Percentiles rank a stretch among this genome's conserved stretches.
Conservation (phyloP, 2,113 vertebrate genomes). For the zebrafish (Danio rerio) region DNA sequence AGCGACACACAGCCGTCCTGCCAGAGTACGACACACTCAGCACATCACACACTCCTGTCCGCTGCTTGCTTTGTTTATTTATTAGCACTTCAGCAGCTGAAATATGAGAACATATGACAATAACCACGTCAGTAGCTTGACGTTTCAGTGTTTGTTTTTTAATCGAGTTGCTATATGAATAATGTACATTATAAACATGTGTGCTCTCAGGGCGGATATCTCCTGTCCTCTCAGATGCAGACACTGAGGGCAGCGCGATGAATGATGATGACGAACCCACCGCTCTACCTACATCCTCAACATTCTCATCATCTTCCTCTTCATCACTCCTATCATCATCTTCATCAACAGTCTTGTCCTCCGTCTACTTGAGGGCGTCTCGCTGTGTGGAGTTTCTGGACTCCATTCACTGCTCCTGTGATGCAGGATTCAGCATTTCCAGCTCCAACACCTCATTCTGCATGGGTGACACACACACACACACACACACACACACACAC, state of each 20-base stretch:
- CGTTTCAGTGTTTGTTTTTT: too few species aligned
- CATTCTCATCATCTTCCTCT: constrained; percentile 19
- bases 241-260: neutral
- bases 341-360: neutral
- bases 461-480: constrained; percentile 72
- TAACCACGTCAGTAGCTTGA: too few species aligned
- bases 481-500: neutral
- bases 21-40: constrained; percentile 69
- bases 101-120: too few species aligned
- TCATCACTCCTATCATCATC: too few species aligned
- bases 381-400: constrained; percentile 78
- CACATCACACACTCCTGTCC: too few species aligned
- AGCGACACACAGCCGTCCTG: constrained; percentile 82
- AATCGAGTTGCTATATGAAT: too few species aligned
- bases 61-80: too few species aligned
- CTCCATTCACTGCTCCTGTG: constrained; percentile 81
- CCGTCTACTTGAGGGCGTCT: constrained; percentile 73
- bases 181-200: too few species aligned
- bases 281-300: neutral
- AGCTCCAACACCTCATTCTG: constrained; percentile 63
- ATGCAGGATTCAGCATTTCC: constrained; percentile 74
- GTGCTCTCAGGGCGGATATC: neutral
- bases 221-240: constrained; percentile 7
- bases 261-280: constrained; percentile 6
- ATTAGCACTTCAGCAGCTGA: neutral